Evolutionary conservation across 2,888 invertebrate species (phyloP), one percentile per base, ranked within the genome.

Genomic region (Germaria angustata): DNA sequence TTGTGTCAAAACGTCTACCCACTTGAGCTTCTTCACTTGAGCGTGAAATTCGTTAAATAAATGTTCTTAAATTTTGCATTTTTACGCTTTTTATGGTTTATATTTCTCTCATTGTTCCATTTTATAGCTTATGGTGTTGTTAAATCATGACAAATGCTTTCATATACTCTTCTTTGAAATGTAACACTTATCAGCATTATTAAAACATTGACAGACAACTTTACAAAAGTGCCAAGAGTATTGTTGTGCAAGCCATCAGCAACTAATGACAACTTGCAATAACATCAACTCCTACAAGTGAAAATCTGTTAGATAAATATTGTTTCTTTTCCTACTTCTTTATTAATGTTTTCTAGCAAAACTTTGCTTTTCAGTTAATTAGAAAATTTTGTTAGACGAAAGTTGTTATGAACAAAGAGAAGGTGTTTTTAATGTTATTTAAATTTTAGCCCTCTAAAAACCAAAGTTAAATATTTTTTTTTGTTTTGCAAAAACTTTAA

Each of bases 131-230:
- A n/a, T n/a, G n/a, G n/a, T 39, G 24, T n/a, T 68, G 24, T 24
- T 68, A 53, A 53, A 68, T 51, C 53, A 39, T 22, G 39, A 39
- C 51, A 39, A 28, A 51, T 39, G 51, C 66, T 9, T 49, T 22
- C 22, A 4, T 13, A n/a, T n/a, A n/a, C n/a, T n/a, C 4, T 22
- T 24, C 1, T 9, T n/a, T 36, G 11, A 46, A 65, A 53, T 34
- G 34, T n/a, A 71, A 20, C 13, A 39, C 36, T 59, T 59, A 59
- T 24, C 5, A 36, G 36, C 34, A 28, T 28, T 28, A 13, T 72
- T 72, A 49, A 24, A 49, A 72, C 36, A 72, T 59, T 59, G 71
- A 61, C 59, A 49, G 59, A 49, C 71, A 72, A 59, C 49, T 72
- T 72, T 49, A 28, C 36, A 36, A 72, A 72, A 72, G 36, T 72